Evolutionary conservation across 2,113 vertebrate species (phyloP).

Genomic region (Chamaetylas fuelleborni): DNA sequence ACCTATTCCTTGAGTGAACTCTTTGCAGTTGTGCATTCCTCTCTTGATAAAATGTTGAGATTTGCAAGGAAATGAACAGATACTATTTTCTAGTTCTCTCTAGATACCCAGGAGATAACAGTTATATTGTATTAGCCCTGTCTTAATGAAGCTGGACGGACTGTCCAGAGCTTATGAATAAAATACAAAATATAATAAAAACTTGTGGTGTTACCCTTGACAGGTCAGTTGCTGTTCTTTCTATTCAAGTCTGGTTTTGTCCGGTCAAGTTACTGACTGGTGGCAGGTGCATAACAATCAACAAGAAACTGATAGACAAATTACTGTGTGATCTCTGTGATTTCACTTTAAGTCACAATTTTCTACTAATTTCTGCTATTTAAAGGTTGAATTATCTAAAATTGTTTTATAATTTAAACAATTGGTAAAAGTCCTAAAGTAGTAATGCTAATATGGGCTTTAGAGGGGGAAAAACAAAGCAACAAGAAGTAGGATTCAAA

Average conservation of each 20-base stretch:
- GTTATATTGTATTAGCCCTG: neutral
- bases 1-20: neutral
- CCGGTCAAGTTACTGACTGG: neutral
- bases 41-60: neutral
- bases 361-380: neutral
- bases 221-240: neutral
- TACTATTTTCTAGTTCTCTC: neutral
- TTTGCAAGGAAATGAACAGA: neutral
- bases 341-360: neutral
- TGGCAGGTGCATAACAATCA: neutral
- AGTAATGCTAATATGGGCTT: neutral
- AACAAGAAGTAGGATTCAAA: neutral
- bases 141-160: neutral
- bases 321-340: neutral
- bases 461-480: accelerated
- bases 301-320: neutral
- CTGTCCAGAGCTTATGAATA: neutral
- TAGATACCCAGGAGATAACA: neutral
- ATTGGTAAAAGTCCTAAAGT: neutral
- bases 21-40: neutral
- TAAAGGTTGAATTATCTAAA: neutral
- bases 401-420: neutral
- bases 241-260: neutral
- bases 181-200: neutral
- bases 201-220: neutral